These are phyloP conservation scores for Psittacula cyanocephala DNA, from an alignment of 2,113 vertebrate genomes.

Conservation along the genomic window DNA sequence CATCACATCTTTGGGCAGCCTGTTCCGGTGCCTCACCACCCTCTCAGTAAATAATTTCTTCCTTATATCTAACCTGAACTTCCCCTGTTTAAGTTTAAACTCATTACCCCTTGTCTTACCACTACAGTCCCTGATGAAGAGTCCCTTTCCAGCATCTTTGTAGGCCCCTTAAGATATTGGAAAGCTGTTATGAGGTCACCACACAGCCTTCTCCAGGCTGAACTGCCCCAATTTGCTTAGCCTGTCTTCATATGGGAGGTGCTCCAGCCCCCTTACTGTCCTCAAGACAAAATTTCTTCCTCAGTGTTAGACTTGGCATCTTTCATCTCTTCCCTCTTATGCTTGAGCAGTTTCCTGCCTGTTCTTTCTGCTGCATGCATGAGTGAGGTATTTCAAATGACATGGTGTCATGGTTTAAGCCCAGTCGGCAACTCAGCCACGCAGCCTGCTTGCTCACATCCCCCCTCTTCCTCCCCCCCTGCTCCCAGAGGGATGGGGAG, in stretches of 20 bases:
- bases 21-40: not conserved
- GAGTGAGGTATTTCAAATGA: not conserved
- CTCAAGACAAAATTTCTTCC: not conserved
- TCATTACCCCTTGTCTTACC: not conserved
- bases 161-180: not conserved
- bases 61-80: not conserved
- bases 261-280: not conserved
- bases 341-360: not conserved
- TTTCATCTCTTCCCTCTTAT: not conserved
- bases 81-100: not conserved
- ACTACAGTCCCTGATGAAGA: not conserved
- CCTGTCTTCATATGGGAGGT: not conserved
- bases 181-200: not conserved
- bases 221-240: not conserved
- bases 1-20: not conserved
- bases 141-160: not conserved
- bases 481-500: too few species aligned
- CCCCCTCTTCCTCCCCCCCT: too few species aligned
- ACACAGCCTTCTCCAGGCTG: not conserved
- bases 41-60: not conserved
- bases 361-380: not conserved
- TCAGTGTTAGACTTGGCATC: not conserved
- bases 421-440: too few species aligned
- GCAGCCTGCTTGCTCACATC: too few species aligned
- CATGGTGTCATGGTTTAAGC: too few species aligned